Evolutionary conservation across 2,797 vertebrate genomes (phyloP), one percentile per base, ranked within the genome.

Genomic region (Trichosurus vulpecula): DNA sequence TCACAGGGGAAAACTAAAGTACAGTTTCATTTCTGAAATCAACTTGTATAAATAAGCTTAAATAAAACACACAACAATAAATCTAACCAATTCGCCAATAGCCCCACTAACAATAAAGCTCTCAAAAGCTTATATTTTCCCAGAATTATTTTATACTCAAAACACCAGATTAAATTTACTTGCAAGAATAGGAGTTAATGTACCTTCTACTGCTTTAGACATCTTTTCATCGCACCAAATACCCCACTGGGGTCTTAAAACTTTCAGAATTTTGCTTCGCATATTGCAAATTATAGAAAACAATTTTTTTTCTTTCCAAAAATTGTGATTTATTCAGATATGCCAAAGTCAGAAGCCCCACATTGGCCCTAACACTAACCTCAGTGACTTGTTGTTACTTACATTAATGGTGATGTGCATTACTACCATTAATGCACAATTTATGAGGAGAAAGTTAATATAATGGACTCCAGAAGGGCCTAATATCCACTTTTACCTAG

Each of bases 61-160:
- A 55, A 35, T 16, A 57, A 56, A 91, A 92, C 51, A 90, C 11
- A 25, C 16, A 81, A 92, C 0, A 52, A 54, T 2, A 94, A 92
- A 56, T 92, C 27, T 29, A 94, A 55, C 27, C 16, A 90, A 54
- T 93, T 90, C 90, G 10, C 81, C n/a, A 91, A 47, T 29, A 94
- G 2, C 1, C 2, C 19, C 4, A 13, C 9, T 55, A 90, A 13
- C 47, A 92, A 56, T 53, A 81, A 95, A 92, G 54, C 31, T 51
- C 6, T 92, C 57, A 93, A 35, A 58, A 90, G 13, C 54, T 96
- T 81, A 19, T 57, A 29, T 53, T 96, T 97, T 57, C 47, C 14
- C 31, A 95, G 47, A 91, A 94, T 54, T 96, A 41, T 93, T 51
- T 58, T 90, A 53, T 22, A 90, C 27, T 91, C 52, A 90, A 58